phyloP scores from a whole-genome alignment of 2,113 vertebrate genomes.

The Hemibagrus wyckioides region DNA sequence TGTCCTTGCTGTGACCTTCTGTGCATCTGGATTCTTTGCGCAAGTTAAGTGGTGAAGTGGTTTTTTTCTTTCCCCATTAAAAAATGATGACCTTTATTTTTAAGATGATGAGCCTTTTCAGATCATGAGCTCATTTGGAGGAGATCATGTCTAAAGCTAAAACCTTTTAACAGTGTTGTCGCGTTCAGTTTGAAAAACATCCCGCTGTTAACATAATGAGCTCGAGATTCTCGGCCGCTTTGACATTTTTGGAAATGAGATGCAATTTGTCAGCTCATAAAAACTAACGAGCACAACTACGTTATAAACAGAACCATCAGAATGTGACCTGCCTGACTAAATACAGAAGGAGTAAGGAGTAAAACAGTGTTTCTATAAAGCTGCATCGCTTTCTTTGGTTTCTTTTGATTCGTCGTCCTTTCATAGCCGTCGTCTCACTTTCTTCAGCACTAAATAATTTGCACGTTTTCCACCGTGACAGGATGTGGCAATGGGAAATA shows the following conservation, averaged over 20 bases:
- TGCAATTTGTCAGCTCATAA: slow-evolving; percentile 27
- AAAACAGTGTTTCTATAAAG: not conserved
- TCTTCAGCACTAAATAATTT: not conserved
- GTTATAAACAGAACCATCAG: not conserved
- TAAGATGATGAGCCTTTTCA: not conserved
- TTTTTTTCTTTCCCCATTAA: not conserved
- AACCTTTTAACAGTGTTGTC: not conserved
- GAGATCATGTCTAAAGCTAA: not conserved
- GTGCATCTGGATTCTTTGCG: not conserved
- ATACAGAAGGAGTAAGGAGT: not conserved
- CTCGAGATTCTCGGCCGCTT: not conserved
- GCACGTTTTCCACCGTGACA: slow-evolving; percentile 47
- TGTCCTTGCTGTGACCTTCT: slow-evolving; percentile 32
- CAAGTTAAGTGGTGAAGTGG: not conserved
- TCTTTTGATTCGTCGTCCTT: not conserved
- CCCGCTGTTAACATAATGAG: slow-evolving; percentile 5
- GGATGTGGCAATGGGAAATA: slow-evolving; percentile 81
- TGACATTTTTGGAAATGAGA: slow-evolving; percentile 19
- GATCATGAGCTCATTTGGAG: not conserved
- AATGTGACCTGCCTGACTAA: not conserved
- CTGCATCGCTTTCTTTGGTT: not conserved
- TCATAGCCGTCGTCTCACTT: not conserved
- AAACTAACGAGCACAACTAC: slow-evolving; percentile 21
- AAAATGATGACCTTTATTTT: not conserved
- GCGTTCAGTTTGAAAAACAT: not conserved